Base-by-base conservation (phyloP, 92 coral and sea anemone species). In the Paramuricea clavata region DNA sequence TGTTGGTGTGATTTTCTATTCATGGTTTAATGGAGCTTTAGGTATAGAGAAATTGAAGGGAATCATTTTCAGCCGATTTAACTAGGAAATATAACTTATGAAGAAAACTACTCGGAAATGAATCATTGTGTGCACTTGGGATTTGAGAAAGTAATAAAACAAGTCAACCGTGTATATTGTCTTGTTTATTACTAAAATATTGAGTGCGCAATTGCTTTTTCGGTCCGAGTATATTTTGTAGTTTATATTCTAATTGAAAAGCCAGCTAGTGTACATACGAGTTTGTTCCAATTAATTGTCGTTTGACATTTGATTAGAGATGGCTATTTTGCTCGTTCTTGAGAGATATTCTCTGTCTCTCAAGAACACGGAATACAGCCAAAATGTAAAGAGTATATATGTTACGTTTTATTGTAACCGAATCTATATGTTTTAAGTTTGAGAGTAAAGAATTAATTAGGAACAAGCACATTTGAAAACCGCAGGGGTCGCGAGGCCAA, bases 11-110 rank as follows among this genome's bases (percentile, higher is more conserved):
- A 5, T 61, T 0, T 2, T 22, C 26, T 44, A 12, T 60, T 36
- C 50, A 56, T 79, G 84, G 33, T 50, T 44, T 72, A 22, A 13
- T 3, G 44, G 68, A 60, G 39, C 23, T 31, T 31, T 28, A 65
- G 72, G 72, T 65, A 65, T 56, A 4, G 44, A 39, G 10, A 10
- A 39, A 39, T 47, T 47, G 10, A 54, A 54, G 6, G 26, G 26
- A 54, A 54, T 13, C 0, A 10, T 54, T 21, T 23, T 21, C 23
- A 21, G 19, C 52, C 9, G 52, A 47, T 47, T 47, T 6, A 15
- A n/a, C n/a, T n/a, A 10, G 44, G 44, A 39, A 39, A 39, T 39
- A 10, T 10, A 39, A 39, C n/a, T n/a, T n/a, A n/a, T n/a, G n/a
- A 39, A 39, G 44, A 39, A 4, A 39, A 39, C 44, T 39, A n/a